Evolutionary conservation across 1,140 invertebrate species (phyloP).

Genomic region (Pseudomyrmex concolor): DNA sequence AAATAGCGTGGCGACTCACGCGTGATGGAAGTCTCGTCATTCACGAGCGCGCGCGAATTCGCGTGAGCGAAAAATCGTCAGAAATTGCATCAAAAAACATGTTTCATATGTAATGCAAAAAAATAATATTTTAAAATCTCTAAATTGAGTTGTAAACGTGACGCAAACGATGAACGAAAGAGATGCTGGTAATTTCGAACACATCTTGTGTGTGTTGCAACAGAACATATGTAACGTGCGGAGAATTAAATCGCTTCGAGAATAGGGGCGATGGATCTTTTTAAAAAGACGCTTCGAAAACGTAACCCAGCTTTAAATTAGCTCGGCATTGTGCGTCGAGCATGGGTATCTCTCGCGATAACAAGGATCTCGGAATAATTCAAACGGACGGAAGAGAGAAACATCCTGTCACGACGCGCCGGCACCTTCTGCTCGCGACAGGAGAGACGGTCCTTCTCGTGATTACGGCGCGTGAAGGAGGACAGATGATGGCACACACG

Average conservation of each 20-base stretch:
- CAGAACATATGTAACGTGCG: background rate
- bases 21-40: constrained; percentile 9
- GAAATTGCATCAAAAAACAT: background rate
- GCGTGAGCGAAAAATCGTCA: background rate
- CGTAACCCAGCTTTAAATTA: constrained; percentile 8
- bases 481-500: constrained; percentile 27
- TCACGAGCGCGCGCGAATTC: constrained; percentile 17
- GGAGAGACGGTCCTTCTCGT: constrained; percentile 31
- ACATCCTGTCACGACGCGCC: constrained; percentile 13
- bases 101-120: no score
- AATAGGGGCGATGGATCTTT: constrained; percentile 3
- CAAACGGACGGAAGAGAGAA: constrained; percentile 42
- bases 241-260: constrained; percentile 17
- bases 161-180: background rate
- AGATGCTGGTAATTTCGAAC: background rate
- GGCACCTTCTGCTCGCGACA: constrained; percentile 50
- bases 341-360: constrained; percentile 18
- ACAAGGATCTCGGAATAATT: constrained; percentile 61
- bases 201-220: background rate
- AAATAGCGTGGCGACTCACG: constrained; percentile 58
- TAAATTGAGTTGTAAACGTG: no score
- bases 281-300: constrained; percentile 2
- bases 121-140: no score
- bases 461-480: constrained; percentile 45
- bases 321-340: constrained; percentile 11